These are phyloP conservation scores for Halisarca cf. caerulea DNA, from an alignment of 37 sponge, comb jelly and placozoan species.

Conservation along the genomic window DNA sequence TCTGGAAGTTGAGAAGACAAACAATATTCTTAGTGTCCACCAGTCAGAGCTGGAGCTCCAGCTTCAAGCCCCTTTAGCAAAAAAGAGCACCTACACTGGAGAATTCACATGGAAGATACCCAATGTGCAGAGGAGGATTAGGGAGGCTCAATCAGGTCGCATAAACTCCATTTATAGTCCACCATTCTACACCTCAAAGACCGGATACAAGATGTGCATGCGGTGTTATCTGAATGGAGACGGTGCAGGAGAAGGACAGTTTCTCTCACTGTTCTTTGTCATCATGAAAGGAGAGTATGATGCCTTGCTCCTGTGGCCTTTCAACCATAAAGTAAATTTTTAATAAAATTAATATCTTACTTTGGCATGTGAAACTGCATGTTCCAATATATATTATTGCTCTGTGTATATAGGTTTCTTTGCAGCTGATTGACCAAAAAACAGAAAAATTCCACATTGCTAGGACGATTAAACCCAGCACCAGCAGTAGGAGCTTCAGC, in stretches of 20 bases:
- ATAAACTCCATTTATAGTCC: constrained; percentile 82
- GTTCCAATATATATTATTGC: too few species aligned
- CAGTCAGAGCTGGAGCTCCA: constrained; percentile 81
- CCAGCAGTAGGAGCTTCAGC: constrained; percentile 50
- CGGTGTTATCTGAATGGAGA: constrained; percentile 85
- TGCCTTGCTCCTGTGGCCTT: constrained; percentile 81
- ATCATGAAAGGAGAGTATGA: constrained; percentile 90
- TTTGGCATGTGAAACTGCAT: too few species aligned
- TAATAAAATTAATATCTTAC: too few species aligned
- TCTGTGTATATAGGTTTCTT: too few species aligned
- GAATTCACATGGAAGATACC: constrained; percentile 81
- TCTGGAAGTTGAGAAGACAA: constrained; percentile 46
- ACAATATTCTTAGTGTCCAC: constrained; percentile 43
- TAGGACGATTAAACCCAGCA: constrained; percentile 70
- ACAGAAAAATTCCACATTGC: constrained; percentile 67
- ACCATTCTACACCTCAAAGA: constrained; percentile 77
- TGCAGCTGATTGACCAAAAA: constrained; percentile 76
- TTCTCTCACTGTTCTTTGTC: constrained; percentile 85
- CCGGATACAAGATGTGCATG: constrained; percentile 91
- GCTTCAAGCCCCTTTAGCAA: constrained; percentile 74
- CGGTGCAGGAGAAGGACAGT: constrained; percentile 73
- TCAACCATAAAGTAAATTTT: constrained; percentile 59
- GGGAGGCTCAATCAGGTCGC: constrained; percentile 69
- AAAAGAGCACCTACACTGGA: constrained; percentile 77
- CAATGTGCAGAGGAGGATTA: constrained; percentile 57